Evolutionary conservation across 2,113 vertebrate species (phyloP), one percentile per base, ranked within the genome.

Genomic region (Argyrosomus japonicus): DNA sequence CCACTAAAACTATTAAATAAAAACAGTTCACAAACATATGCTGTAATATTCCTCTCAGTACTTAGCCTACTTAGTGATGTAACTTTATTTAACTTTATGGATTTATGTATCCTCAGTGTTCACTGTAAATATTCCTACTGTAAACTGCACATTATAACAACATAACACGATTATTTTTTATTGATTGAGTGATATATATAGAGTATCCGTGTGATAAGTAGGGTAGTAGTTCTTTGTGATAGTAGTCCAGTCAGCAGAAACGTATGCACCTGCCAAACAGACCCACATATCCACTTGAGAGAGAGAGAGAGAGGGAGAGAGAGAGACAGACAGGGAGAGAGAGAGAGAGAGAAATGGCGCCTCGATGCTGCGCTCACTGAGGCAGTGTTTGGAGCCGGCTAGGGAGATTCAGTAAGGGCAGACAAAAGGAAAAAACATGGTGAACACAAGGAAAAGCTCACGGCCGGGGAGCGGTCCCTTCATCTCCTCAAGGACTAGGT

Each of bases 401-500:
- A 86, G 88, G 91, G 81, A 92, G 88, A 93, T 79, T 77, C 76
- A 71, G 78, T 77, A 69, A 91, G 85, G 87, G 82, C 43, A 75
- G 72, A 87, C 64, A 76, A 81, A 79, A 83, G 83, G 81, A 75
- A 78, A 65, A 89, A 93, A 78, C 95, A 98, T 99, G 97, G 97
- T 98, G 96, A 97, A 97, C 93, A 98, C 97, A 70, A 95, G 97
- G 91, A 97, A 96, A 91, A 97, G 96, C 95, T 94, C 96, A 11
- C 94, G 95, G 92, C 88, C 83, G 9, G 6, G 89, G 48, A 87
- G 54, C 81, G 92, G 94, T 70, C 95, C 96, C 90, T 97, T 96
- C 94, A 97, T 99, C 95, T 99, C 97, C 60, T 97, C 96, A 72
- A 95, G 97, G 95, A 99, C 97, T 77, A 93, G 97, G 88, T 98